Evolutionary conservation across 2,797 vertebrate species (phyloP).

Genomic region (Arrhamphus sclerolepis): DNA sequence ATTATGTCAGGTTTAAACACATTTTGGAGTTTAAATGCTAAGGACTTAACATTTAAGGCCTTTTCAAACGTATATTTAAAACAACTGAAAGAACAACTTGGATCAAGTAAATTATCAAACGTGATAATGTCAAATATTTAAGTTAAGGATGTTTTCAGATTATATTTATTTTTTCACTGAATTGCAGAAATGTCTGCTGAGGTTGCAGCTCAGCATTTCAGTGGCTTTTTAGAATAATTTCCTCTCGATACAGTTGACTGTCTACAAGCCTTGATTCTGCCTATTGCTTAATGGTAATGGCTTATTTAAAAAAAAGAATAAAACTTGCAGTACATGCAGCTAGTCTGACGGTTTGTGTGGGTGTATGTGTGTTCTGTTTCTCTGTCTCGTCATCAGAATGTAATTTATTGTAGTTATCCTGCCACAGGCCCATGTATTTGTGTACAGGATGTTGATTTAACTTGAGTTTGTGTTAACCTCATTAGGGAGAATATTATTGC

Average conservation of each 20-base stretch:
- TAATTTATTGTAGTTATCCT: conserved; percentile 77
- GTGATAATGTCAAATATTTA: conserved; percentile 15
- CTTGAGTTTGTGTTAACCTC: conserved; percentile 63
- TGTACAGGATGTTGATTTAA: conserved; percentile 67
- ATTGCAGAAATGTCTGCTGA: too few relatives aligned
- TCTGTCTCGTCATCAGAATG: conserved; percentile 84
- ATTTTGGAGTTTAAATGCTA: conserved; percentile 48
- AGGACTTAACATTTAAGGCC: conserved; percentile 8
- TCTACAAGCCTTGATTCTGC: conserved; percentile 11
- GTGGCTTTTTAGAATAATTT: conserved; percentile 24
- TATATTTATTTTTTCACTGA: conserved; percentile 31
- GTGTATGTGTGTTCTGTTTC: conserved; percentile 24
- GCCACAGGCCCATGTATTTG: conserved; percentile 65
- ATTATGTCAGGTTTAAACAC: conserved; percentile 13
- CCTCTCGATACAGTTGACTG: neutral
- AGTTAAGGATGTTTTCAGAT: conserved; percentile 28
- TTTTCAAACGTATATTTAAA: too few relatives aligned
- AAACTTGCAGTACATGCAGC: conserved; percentile 30
- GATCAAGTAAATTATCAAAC: conserved; percentile 4
- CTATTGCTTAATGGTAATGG: conserved; percentile 5
- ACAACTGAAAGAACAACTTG: neutral
- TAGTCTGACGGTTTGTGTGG: conserved; percentile 23
- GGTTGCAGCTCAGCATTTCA: conserved; percentile 10
- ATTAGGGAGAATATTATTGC: conserved; percentile 66
- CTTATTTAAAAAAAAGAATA: neutral